A percentile compares a stretch with the other conserved stretches of the same genome.
These are phyloP conservation scores for Epistrophe eligans DNA, from an alignment of 2,888 invertebrate species.

Conservation along the genomic window DNA sequence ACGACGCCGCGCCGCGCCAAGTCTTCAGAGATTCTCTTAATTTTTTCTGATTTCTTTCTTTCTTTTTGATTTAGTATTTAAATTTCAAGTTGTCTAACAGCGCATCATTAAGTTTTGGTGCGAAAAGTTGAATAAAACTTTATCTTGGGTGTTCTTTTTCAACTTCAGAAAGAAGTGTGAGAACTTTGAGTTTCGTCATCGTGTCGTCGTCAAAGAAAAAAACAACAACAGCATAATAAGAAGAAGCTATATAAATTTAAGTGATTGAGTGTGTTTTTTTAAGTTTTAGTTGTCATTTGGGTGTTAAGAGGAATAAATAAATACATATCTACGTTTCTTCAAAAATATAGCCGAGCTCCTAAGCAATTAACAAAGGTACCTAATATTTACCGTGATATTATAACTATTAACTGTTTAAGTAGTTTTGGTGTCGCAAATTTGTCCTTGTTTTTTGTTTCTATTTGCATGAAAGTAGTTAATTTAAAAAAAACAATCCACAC, in stretches of 20 bases:
- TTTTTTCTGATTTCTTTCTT: conserved; percentile 38
- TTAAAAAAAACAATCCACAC: no score
- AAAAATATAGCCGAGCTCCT: no score
- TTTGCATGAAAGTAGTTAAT: no score
- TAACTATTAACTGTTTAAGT: no score
- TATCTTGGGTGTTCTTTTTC: conserved; percentile 12
- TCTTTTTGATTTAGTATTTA: conserved; percentile 34
- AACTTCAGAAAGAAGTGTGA: conserved; percentile 6
- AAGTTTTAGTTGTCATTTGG: neutral
- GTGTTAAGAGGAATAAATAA: no score
- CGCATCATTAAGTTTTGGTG: conserved; percentile 40
- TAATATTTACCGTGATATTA: no score
- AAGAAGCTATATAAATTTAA: conserved; percentile 3
- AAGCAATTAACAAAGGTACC: no score
- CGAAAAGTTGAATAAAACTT: conserved; percentile 42
- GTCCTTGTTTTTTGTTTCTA: no score
- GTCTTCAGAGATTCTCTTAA: conserved; percentile 27
- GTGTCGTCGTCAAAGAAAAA: no score
- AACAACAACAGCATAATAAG: neutral
- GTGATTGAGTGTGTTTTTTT: conserved; percentile 6
- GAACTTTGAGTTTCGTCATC: conserved; percentile 19
- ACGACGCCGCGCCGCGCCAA: no score
- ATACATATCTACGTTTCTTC: no score
- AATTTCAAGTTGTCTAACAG: conserved; percentile 45
- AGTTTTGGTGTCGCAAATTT: no score